These are phyloP conservation scores for Pelvicachromis taeniatus DNA, from an alignment of 2,113 vertebrate genomes.

Conservation along the genomic window DNA sequence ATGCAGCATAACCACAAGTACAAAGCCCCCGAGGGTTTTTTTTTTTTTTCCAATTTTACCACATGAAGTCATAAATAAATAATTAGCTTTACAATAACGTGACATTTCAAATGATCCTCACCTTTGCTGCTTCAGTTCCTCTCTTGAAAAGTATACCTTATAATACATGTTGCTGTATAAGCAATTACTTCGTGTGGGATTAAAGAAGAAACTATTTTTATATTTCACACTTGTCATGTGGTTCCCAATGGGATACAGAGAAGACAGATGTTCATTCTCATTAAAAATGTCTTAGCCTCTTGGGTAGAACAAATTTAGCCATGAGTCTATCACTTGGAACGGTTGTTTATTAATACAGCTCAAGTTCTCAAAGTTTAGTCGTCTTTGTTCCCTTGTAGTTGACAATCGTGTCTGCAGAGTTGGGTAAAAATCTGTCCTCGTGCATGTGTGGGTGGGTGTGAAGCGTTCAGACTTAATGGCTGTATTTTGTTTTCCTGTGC, in stretches of 20 bases:
- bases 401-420: constrained; percentile 15
- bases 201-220: constrained; percentile 47
- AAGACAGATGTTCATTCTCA: constrained; percentile 58
- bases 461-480: background rate
- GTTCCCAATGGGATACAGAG: constrained; percentile 17
- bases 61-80: background rate
- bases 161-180: background rate
- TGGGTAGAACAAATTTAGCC: constrained; percentile 51
- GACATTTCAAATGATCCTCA: background rate
- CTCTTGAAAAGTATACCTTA: background rate
- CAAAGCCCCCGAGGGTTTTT: background rate
- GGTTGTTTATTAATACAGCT: constrained; percentile 22
- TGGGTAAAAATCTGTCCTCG: background rate
- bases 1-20: background rate
- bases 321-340: constrained; percentile 26
- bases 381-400: background rate
- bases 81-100: accelerated
- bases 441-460: background rate
- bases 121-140: background rate
- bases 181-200: background rate
- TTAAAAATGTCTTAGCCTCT: constrained; percentile 48
- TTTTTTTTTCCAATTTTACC: background rate
- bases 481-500: background rate
- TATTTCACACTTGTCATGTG: constrained; percentile 38
- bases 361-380: background rate